phyloP scores from a whole-genome alignment of 2,113 vertebrate genomes.

The Forbesichthys papilliferus region DNA sequence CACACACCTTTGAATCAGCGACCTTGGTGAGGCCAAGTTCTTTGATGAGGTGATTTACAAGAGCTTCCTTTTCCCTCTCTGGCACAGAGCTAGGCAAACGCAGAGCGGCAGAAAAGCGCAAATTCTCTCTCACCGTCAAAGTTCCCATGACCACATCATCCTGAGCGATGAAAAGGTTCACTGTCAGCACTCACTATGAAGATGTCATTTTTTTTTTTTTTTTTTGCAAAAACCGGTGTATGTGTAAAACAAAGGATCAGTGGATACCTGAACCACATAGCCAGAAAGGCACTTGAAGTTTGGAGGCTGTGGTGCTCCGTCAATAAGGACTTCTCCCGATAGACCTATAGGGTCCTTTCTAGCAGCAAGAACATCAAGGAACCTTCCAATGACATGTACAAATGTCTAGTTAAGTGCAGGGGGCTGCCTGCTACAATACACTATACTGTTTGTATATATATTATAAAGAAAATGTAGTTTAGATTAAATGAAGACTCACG shows the following conservation, averaged over 20 bases:
- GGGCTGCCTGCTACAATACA: neutral
- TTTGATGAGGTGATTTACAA: slow-evolving; percentile 81
- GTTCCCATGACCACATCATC: slow-evolving; percentile 96
- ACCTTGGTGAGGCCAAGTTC: slow-evolving; percentile 89
- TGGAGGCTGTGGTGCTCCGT: slow-evolving; percentile 85
- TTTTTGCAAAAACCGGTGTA: too few relatives aligned
- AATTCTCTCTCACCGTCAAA: slow-evolving; percentile 90
- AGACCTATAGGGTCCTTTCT: slow-evolving; percentile 79
- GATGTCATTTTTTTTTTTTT: neutral
- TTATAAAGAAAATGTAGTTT: neutral
- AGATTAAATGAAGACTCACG: slow-evolving; percentile 81
- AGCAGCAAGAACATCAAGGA: slow-evolving; percentile 81
- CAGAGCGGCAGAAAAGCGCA: slow-evolving; percentile 91
- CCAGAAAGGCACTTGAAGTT: slow-evolving; percentile 95
- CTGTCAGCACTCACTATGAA: slow-evolving; percentile 1
- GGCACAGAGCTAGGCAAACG: slow-evolving; percentile 82
- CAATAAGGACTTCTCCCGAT: slow-evolving; percentile 79
- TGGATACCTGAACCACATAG: slow-evolving; percentile 90
- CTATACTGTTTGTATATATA: neutral
- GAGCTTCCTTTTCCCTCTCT: slow-evolving; percentile 80
- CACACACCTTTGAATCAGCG: slow-evolving; percentile 84
- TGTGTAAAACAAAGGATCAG: neutral
- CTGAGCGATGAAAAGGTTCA: slow-evolving; percentile 53
- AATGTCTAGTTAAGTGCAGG: neutral
- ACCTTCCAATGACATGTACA: slow-evolving; percentile 62